Base-by-base conservation (phyloP, 2,888 invertebrate genomes). In the Protodeltote pygarga region DNA sequence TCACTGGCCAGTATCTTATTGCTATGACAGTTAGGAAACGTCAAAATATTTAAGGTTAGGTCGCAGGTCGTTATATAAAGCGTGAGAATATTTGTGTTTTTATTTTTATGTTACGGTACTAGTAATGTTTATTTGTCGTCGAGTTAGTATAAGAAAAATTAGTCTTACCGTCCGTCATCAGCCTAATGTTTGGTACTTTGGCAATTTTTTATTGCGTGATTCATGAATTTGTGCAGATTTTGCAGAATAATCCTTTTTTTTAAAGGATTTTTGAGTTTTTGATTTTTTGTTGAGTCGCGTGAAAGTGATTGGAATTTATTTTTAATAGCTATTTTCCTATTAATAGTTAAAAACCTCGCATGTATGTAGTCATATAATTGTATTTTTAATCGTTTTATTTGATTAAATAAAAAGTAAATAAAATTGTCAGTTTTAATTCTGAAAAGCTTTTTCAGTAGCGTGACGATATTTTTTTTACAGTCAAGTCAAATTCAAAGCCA, bases 11-110 rank as follows among this genome's bases (percentile, higher is more conserved):
- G 67, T 77, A 65, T 74, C 72, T 79, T 80, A 83, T 79, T 76
- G 77, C 79, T 78, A 67, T 78, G 86, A 88, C 87, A 87, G 87
- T 89, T 88, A 87, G 73, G n/a, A 78, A 74, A 77, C 66, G 77
- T 77, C 81, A 82, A 83, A 83, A 81, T 71, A 73, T 76, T 77
- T 77, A 74, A 79, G 80, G 82, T 77, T 75, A 77, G 81, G 87
- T 87, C 85, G 77, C 69, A 85, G 87, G 85, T 88, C 77, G 79
- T 75, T 77, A 81, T 81, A 63, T 80, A 72, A 75, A 72, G 69
- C 85, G 89, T 90, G 90, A 81, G 89, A 90, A 87, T 65, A 71
- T 77, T 68, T 68, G n/a, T 38, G 47, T 49, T 45, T 65, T 65
- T 65, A 69, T 74, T 63, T 61, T 66, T 51, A 35, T 42, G 52